Percentiles rank a stretch among this genome's conserved stretches.
Conservation (phyloP, 2,888 invertebrate genomes). For the Isotomurus palustris region DNA sequence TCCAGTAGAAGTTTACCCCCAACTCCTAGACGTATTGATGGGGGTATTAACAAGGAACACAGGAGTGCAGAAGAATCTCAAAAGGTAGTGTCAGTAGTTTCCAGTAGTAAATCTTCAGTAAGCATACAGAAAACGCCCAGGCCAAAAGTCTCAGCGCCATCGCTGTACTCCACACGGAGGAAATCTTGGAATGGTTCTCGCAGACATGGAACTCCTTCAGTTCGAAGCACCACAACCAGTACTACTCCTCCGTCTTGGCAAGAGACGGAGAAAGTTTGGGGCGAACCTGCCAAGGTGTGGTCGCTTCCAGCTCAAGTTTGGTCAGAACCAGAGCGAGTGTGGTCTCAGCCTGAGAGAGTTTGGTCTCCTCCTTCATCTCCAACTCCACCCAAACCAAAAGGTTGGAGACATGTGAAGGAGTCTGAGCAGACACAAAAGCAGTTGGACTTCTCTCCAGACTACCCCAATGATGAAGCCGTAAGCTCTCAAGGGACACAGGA, state of each 20-base stretch:
- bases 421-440: no score
- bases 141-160: no score
- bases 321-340: conserved; percentile 54
- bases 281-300: conserved; percentile 52
- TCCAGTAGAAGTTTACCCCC: not conserved
- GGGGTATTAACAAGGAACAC: not conserved
- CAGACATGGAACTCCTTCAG: conserved; percentile 5
- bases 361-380: conserved; percentile 53
- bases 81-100: no score
- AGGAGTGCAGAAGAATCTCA: not conserved
- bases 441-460: no score
- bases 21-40: no score
- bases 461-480: no score
- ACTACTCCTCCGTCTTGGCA: conserved; percentile 22
- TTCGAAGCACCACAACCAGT: conserved; percentile 11
- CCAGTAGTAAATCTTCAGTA: no score
- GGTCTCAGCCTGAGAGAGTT: conserved; percentile 50
- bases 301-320: conserved; percentile 57
- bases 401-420: no score
- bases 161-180: no score
- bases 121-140: no score
- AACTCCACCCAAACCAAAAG: not conserved
- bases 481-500: no score
- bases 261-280: conserved; percentile 48
- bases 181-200: no score